Evolutionary conservation across 2,888 invertebrate species (phyloP), one percentile per base, ranked within the genome.

Genomic region (Lissonota sp.): DNA sequence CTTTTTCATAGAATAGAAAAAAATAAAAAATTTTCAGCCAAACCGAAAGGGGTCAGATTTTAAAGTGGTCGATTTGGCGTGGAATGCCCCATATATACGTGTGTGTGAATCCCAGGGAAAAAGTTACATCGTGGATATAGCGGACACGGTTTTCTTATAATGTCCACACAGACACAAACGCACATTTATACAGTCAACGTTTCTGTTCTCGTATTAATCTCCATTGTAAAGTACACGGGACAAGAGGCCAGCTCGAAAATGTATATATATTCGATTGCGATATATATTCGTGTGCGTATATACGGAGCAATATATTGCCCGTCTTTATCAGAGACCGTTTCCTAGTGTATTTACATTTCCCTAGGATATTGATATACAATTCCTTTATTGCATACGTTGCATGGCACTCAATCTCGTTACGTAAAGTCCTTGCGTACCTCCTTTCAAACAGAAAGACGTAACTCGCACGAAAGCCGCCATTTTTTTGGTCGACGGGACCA

Each of bases 141-240:
- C 63, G 71, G 26, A 66, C 51, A 67, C 66, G 67, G 26, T 76
- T 76, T 76, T 72, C 62, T 80, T 63, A 62, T 72, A 76, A 72
- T 73, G 76, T 76, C 63, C 26, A 26, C 63, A 72, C 67, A 72
- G 76, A 71, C 72, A 7, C 39, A 66, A 40, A 26, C 26, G 26
- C 26, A 26, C 26, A 26, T 26, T 26, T 26, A 26, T 26, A 26
- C 26, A 26, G 26, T 26, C 26, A 26, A 26, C 53, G 53, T 67
- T 76, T 44, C 76, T 72, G 67, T 55, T 76, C 72, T 63, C 76
- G 80, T 76, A 80, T 80, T 76, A 80, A 80, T 76, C 71, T 80
- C 71, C 71, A 76, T 80, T 80, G 80, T 72, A 72, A 80, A 76
- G 71, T 40, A 71, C 66, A 66, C 71, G 58, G 37, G 55, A 55